Evolutionary conservation across 2,113 vertebrate species (phyloP).

Genomic region (Microcebus jonahi): DNA sequence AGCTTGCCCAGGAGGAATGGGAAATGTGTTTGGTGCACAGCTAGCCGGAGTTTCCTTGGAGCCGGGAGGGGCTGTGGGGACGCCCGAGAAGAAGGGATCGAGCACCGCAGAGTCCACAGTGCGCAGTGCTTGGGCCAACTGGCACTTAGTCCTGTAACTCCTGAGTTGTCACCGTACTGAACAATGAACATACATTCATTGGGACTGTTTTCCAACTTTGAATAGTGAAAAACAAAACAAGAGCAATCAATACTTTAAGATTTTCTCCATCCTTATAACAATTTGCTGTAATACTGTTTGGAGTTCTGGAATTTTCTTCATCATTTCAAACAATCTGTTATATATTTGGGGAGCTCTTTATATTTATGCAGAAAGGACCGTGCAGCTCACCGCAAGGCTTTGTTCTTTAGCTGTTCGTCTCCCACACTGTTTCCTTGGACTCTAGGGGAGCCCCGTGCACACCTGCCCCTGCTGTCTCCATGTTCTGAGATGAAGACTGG

Average conservation of each 20-base stretch:
- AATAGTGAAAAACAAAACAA: not conserved
- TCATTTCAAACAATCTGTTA: not conserved
- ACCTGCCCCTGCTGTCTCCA: not conserved
- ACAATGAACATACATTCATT: not conserved
- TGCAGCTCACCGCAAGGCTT: not conserved
- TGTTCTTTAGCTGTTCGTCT: not conserved
- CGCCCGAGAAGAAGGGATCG: not conserved
- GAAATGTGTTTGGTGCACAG: not conserved
- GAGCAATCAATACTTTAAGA: not conserved
- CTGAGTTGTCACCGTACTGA: not conserved
- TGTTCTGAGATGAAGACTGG: not conserved
- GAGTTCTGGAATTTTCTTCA: not conserved
- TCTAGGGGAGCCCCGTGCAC: not conserved
- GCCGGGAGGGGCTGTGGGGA: too few relatives aligned
- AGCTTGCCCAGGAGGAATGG: not conserved
- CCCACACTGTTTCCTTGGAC: not conserved
- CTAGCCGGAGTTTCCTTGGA: not conserved
- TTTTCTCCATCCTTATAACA: not conserved
- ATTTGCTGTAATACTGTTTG: not conserved
- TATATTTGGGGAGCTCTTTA: not conserved
- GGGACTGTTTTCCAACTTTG: not conserved
- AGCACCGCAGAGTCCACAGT: accelerated
- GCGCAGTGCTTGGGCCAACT: not conserved
- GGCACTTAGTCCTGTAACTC: not conserved
- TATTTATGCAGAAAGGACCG: not conserved